A percentile compares a stretch with the other conserved stretches of the same genome.
Evolutionary conservation across 1,140 invertebrate species (phyloP).

Genomic region (Scaptomyza pallida): DNA sequence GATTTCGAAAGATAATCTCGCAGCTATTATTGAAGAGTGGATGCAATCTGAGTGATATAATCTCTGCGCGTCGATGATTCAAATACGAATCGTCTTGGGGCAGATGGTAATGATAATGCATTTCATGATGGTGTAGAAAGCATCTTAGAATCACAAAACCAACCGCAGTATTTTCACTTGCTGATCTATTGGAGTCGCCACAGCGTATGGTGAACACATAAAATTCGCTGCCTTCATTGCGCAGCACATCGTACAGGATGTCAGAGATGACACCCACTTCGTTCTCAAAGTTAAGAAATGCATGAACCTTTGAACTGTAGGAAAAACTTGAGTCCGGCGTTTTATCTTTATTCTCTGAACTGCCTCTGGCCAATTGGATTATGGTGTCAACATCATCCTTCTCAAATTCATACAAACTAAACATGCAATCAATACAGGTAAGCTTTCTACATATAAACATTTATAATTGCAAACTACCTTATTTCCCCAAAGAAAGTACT

Average conservation of each 20-base stretch:
- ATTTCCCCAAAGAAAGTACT: constrained; percentile 64
- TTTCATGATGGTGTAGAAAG: constrained; percentile 28
- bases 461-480: constrained; percentile 11
- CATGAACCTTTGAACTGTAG: constrained; percentile 40
- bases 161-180: constrained; percentile 51
- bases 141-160: constrained; percentile 63
- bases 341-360: accelerated
- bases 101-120: constrained; percentile 53
- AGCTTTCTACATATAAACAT: neutral
- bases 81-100: constrained; percentile 32
- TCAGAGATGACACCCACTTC: constrained; percentile 29
- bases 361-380: neutral
- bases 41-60: constrained; percentile 65
- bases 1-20: constrained; percentile 51
- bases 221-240: constrained; percentile 52
- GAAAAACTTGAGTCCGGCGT: constrained; percentile 6
- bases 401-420: constrained; percentile 47
- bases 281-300: constrained; percentile 18
- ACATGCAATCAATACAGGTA: neutral
- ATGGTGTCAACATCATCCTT: constrained; percentile 29
- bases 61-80: constrained; percentile 46
- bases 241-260: constrained; percentile 62
- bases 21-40: constrained; percentile 56
- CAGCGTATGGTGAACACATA: constrained; percentile 69
- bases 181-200: constrained; percentile 55